These are phyloP conservation scores for Pangasius sanitwongsei DNA, from an alignment of 2,797 vertebrate species.

Conservation along the genomic window DNA sequence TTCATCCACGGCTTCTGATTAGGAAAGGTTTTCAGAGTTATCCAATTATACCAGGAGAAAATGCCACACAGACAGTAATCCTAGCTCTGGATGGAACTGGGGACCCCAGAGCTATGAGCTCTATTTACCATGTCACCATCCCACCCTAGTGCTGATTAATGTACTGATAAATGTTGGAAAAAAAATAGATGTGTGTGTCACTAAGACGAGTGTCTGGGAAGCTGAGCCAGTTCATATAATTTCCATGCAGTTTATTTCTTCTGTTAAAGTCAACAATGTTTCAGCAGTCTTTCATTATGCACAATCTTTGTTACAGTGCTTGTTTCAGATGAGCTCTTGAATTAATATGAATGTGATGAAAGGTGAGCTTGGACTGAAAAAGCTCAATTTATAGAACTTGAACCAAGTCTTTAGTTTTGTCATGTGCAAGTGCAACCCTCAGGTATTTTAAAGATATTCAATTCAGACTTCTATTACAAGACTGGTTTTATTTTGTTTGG, in stretches of 20 bases:
- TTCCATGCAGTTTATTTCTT: constrained; percentile 20
- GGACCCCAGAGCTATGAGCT: background rate
- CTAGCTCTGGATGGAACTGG: background rate
- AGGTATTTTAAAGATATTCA: background rate
- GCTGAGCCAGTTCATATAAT: background rate
- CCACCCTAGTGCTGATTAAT: background rate
- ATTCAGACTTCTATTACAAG: background rate
- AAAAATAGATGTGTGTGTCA: background rate
- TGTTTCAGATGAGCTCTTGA: constrained; percentile 31
- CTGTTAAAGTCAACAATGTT: constrained; percentile 12
- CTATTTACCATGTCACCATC: background rate
- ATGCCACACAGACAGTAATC: background rate
- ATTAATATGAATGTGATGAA: constrained; percentile 44
- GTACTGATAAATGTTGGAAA: background rate
- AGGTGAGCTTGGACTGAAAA: constrained; percentile 12
- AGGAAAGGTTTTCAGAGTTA: background rate
- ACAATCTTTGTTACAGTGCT: constrained; percentile 15
- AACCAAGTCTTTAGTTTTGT: background rate
- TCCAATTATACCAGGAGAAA: background rate
- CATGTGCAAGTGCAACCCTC: background rate
- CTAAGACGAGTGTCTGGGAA: background rate
- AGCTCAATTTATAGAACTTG: background rate
- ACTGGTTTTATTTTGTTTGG: background rate
- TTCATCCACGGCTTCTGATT: no score
- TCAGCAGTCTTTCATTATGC: constrained; percentile 51